Evolutionary conservation across 2,888 invertebrate species (phyloP).

Genomic region (Hofmannophila pseudospretella): DNA sequence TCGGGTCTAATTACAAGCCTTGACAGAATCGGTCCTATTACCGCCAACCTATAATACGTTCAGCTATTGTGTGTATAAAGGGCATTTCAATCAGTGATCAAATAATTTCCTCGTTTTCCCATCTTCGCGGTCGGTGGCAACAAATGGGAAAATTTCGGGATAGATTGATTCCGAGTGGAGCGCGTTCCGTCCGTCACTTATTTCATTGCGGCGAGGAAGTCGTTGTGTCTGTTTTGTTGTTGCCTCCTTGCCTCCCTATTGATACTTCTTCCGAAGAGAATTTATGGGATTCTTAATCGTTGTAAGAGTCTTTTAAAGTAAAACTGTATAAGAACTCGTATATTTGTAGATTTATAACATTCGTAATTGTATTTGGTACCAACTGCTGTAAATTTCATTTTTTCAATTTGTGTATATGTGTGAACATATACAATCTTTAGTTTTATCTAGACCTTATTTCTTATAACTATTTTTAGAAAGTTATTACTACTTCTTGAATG

Average conservation of each 20-base stretch:
- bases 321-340: too few relatives aligned
- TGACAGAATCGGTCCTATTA: background rate
- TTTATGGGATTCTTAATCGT: slow-evolving; percentile 27
- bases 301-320: too few relatives aligned
- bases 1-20: background rate
- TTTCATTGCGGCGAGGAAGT: slow-evolving; percentile 31
- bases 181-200: slow-evolving; percentile 35
- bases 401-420: too few relatives aligned
- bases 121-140: slow-evolving; percentile 32
- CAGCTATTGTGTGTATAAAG: background rate
- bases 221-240: slow-evolving; percentile 30
- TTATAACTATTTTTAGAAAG: too few relatives aligned
- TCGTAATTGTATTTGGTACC: too few relatives aligned
- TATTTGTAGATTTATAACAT: too few relatives aligned
- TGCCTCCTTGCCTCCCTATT: slow-evolving; percentile 15
- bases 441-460: too few relatives aligned
- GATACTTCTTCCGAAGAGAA: slow-evolving; percentile 24
- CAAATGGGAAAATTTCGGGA: slow-evolving; percentile 40
- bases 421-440: too few relatives aligned
- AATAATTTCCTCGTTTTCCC: slow-evolving; percentile 40
- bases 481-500: too few relatives aligned
- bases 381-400: too few relatives aligned
- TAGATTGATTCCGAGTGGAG: slow-evolving; percentile 42
- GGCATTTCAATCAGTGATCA: slow-evolving; percentile 36
- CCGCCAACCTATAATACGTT: background rate